These are phyloP conservation scores for Atherinomorus stipes DNA, from an alignment of 2,113 vertebrate genomes.

Conservation along the genomic window DNA sequence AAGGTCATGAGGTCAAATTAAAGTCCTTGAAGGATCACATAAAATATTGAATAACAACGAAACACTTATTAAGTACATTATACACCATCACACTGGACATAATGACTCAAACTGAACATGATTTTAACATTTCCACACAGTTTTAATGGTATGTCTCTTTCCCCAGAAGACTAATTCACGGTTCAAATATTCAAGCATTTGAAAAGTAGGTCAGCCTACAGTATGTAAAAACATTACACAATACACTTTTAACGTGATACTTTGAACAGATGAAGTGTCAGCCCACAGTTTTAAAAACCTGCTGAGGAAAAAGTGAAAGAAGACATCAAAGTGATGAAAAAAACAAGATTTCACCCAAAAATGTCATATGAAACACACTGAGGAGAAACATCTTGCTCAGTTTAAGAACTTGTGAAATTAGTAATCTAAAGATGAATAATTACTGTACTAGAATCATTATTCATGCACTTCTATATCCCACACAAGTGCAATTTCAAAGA, in stretches of 20 bases:
- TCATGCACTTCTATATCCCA: conserved; percentile 31
- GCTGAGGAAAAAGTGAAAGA: conserved; percentile 18
- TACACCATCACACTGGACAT: conserved; percentile 22
- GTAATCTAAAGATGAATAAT: conserved; percentile 39
- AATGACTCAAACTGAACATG: conserved; percentile 43
- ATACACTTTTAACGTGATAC: conserved; percentile 42
- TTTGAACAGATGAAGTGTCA: conserved; percentile 7
- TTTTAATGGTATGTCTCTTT: conserved; percentile 15
- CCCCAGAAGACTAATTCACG: conserved; percentile 4
- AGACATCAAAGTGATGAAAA: no score
- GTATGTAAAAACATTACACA: conserved; percentile 16
- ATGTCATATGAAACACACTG: conserved; percentile 3
- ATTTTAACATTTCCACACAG: conserved; percentile 43
- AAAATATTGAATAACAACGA: conserved; percentile 13
- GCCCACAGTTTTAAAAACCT: conserved; percentile 23
- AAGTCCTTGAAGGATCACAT: conserved; percentile 1
- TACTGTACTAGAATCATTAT: conserved; percentile 10
- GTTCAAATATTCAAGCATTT: conserved; percentile 22
- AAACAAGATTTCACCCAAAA: conserved; percentile 1
- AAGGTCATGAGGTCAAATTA: not conserved
- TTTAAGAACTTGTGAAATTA: conserved; percentile 1
- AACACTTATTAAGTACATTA: conserved; percentile 31
- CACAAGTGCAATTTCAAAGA: conserved; percentile 45
- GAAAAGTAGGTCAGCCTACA: conserved; percentile 47
- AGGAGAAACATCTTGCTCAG: not conserved